These are phyloP conservation scores for Neodiprion fabricii DNA, from an alignment of 1,140 invertebrate species.

Conservation along the genomic window DNA sequence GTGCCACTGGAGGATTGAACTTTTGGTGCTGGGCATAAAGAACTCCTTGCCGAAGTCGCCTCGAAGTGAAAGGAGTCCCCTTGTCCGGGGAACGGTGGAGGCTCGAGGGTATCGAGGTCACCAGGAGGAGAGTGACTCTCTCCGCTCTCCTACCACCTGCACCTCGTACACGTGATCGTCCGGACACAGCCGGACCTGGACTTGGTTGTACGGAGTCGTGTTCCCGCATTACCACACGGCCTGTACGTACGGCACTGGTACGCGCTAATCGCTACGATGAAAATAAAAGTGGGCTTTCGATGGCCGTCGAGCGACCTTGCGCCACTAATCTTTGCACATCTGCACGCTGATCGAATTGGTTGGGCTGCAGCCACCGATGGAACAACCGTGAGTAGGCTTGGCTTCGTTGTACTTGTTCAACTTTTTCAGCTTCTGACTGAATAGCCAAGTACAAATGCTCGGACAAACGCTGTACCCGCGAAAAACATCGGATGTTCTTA, in stretches of 20 bases:
- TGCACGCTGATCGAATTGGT: neutral
- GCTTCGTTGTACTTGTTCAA: too few species aligned
- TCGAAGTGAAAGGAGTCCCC: slow-evolving; percentile 56
- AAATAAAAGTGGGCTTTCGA: slow-evolving; percentile 39
- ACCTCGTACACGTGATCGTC: too few species aligned
- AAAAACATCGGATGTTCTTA: too few species aligned
- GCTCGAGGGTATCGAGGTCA: slow-evolving; percentile 56
- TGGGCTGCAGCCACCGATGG: too few species aligned
- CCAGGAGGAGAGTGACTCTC: slow-evolving; percentile 36
- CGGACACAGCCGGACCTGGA: neutral
- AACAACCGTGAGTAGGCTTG: too few species aligned
- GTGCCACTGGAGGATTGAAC: slow-evolving; percentile 14
- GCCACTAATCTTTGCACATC: slow-evolving; percentile 39
- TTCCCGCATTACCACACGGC: neutral
- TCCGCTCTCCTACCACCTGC: neutral
- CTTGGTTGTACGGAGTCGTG: neutral
- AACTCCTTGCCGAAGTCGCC: slow-evolving; percentile 47
- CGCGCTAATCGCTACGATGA: slow-evolving; percentile 21
- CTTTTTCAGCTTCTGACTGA: too few species aligned
- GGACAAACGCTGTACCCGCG: too few species aligned
- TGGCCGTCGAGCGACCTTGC: slow-evolving; percentile 25
- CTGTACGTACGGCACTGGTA: neutral
- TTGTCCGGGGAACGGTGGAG: slow-evolving; percentile 33
- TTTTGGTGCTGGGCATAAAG: slow-evolving; percentile 32
- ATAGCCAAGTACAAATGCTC: too few species aligned